Conservation (phyloP, 64 coral and sea anemone species). For the Montipora sp. region DNA sequence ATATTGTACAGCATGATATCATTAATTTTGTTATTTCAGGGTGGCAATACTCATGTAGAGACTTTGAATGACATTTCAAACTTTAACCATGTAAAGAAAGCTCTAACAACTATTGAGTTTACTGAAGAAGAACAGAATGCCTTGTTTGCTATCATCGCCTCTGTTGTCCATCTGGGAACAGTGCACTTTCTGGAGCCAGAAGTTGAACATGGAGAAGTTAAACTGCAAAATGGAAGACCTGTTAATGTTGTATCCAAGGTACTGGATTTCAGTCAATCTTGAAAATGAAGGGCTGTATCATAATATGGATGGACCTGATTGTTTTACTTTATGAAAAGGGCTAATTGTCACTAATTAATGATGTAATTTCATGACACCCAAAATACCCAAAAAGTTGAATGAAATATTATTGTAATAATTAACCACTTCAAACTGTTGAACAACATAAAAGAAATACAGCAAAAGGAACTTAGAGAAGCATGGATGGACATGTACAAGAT, state of each 20-base stretch:
- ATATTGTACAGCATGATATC: background rate
- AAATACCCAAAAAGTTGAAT: too few species aligned
- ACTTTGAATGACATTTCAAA: constrained; percentile 76
- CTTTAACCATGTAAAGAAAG: constrained; percentile 89
- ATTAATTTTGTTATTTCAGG: constrained; percentile 32
- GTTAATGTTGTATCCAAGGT: constrained; percentile 98
- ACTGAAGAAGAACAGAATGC: constrained; percentile 79
- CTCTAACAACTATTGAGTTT: constrained; percentile 86
- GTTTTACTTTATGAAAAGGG: background rate
- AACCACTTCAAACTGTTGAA: too few species aligned
- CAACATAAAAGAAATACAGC: too few species aligned
- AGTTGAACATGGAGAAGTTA: constrained; percentile 60
- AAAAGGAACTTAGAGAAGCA: too few species aligned
- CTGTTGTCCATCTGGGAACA: constrained; percentile 90
- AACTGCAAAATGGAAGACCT: constrained; percentile 80
- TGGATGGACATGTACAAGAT: too few species aligned
- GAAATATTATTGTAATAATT: too few species aligned
- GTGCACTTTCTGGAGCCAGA: constrained; percentile 70
- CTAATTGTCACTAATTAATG: too few species aligned
- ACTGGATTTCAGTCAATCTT: background rate
- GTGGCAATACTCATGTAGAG: constrained; percentile 60
- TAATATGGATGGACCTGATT: background rate
- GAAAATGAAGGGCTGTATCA: too few species aligned
- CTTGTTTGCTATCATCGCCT: constrained; percentile 90
- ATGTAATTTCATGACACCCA: too few species aligned